Evolutionary conservation across 2,113 vertebrate genomes (phyloP), one percentile per base, ranked within the genome.

Genomic region (Ceratotherium simum): DNA sequence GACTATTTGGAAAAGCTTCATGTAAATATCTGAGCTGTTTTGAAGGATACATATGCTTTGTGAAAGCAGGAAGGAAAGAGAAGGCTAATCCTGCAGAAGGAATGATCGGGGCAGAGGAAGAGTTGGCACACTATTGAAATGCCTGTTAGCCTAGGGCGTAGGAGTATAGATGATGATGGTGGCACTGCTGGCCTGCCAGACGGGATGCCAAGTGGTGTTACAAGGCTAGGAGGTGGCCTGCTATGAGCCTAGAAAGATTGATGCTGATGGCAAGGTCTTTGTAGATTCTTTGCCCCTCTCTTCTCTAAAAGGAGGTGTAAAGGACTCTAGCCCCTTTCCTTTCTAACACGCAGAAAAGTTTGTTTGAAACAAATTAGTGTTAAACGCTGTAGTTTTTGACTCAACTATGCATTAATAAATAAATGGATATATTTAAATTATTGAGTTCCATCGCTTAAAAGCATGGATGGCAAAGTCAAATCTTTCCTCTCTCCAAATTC

Each of bases 361-460:
- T 51, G 11, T 64, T 73, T 33, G 3, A 73, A 95, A 85, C 25
- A 84, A 67, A 7, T 87, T 56, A 58, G 21, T 79, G 39, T 51
- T 92, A 76, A 97, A 78, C 6, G 9, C n/a, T 36, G 54, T 21
- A 8, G 9, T 51, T 90, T 93, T 91, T 96, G 1, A 84, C 46
- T 67, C 12, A 84, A 21, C 25, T 90, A 0, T 87, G 46, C 12
- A 60, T 83, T 81, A 72, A 70, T 39, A 90, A 62, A 36, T 65
- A 93, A 14, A 54, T 54, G 51, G 51, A 54, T 54, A 54, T 17
- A 54, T 54, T 54, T 54, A 54, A 54, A n/a, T 73, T 64, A 67
- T 70, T 13, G 72, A 48, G 62, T 75, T 13, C 31, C 18, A 39
- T 6, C 90, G 48, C 12, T 65, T 17, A 18, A 69, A 83, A 56